Percentiles rank a stretch among this genome's conserved stretches.
Evolutionary conservation across 1,140 invertebrate genomes (phyloP).

Genomic region (Glossosoma conforme): DNA sequence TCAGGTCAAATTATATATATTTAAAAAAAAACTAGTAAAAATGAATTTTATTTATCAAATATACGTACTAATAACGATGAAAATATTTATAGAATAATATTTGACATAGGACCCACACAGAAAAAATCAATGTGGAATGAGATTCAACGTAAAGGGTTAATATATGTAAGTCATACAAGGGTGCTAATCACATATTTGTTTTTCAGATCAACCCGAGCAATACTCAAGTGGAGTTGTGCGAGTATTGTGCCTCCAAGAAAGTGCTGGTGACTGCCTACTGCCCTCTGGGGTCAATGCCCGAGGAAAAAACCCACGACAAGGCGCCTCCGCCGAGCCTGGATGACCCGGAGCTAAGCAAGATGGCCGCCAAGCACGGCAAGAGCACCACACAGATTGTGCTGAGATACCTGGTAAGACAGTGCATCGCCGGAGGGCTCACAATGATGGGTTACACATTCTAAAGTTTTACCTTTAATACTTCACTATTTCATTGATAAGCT

Average conservation of each 20-base stretch:
- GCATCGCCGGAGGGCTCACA: no score
- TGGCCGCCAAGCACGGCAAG: slow-evolving; percentile 65
- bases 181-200: not conserved
- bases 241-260: slow-evolving; percentile 59
- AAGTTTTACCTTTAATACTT: no score
- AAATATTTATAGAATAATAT: no score
- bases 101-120: no score
- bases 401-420: slow-evolving; percentile 54
- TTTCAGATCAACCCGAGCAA: slow-evolving; percentile 58
- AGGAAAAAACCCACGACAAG: slow-evolving; percentile 51
- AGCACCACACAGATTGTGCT: slow-evolving; percentile 62
- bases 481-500: no score
- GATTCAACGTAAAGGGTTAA: no score
- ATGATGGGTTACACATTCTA: no score
- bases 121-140: no score
- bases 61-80: no score
- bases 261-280: slow-evolving; percentile 74
- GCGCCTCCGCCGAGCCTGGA: slow-evolving; percentile 54
- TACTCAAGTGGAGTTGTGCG: slow-evolving; percentile 63
- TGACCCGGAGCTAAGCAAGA: slow-evolving; percentile 57
- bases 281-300: slow-evolving; percentile 63
- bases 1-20: no score
- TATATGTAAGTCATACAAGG: not conserved
- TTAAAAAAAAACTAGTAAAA: no score
- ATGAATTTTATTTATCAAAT: no score